Conservation (phyloP, 1,140 invertebrate species). For the Bombus impatiens region DNA sequence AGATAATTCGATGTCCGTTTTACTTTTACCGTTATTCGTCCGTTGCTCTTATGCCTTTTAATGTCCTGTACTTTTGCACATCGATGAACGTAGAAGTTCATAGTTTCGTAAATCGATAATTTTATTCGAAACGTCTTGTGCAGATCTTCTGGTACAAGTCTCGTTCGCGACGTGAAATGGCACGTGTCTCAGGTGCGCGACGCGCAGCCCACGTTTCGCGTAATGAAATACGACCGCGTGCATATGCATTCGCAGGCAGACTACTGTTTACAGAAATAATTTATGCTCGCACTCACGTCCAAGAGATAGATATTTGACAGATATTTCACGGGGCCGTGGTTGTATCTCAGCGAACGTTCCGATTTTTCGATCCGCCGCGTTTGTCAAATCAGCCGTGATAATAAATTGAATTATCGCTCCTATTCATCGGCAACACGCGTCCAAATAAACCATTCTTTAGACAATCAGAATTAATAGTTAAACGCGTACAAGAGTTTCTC, state of each 20-base stretch:
- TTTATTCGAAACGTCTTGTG: background rate
- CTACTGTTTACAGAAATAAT: constrained; percentile 35
- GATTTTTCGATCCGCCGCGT: constrained; percentile 19
- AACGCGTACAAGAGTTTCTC: background rate
- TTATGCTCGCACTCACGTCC: background rate
- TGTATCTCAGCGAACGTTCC: background rate
- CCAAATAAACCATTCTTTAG: background rate
- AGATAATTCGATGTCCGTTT: too few species aligned
- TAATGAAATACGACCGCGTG: constrained; percentile 48
- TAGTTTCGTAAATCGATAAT: background rate
- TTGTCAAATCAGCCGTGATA: background rate
- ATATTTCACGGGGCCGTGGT: background rate
- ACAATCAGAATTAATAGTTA: background rate
- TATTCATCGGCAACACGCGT: background rate
- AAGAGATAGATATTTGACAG: constrained; percentile 1
- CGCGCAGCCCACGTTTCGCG: constrained; percentile 13
- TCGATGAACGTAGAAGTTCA: too few species aligned
- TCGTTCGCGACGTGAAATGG: constrained; percentile 10
- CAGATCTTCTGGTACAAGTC: background rate
- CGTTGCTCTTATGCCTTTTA: too few species aligned
- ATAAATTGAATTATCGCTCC: constrained; percentile 11
- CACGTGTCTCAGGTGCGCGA: constrained; percentile 34
- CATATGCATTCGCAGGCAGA: constrained; percentile 8
- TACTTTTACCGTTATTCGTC: background rate
- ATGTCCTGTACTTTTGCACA: too few species aligned